A percentile compares a stretch with the other conserved stretches of the same genome.
These are phyloP conservation scores for Lobophora halterata DNA, from an alignment of 2,888 invertebrate species.

Conservation along the genomic window DNA sequence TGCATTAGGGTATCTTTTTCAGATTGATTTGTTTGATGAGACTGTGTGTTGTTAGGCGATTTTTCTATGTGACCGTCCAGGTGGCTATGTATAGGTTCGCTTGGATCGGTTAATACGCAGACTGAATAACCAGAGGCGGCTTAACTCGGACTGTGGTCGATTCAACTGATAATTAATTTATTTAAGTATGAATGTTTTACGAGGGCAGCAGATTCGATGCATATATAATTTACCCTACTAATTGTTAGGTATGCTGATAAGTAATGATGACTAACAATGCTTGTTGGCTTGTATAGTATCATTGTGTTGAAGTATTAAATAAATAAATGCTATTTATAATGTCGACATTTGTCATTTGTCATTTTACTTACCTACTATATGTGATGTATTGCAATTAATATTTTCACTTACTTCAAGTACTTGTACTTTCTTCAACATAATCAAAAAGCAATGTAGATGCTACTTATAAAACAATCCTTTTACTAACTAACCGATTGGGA, in stretches of 20 bases:
- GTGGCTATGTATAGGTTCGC: constrained; percentile 79
- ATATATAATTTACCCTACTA: constrained; percentile 20
- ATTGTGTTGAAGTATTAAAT: background rate
- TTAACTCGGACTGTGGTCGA: constrained; percentile 54
- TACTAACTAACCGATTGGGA: too few species aligned
- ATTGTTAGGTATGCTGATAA: too few species aligned
- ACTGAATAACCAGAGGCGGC: constrained; percentile 58
- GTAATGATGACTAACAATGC: constrained; percentile 8
- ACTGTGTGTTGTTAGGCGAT: constrained; percentile 49
- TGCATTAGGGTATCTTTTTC: constrained; percentile 50
- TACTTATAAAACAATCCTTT: too few species aligned
- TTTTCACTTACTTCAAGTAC: too few species aligned
- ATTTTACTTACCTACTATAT: background rate
- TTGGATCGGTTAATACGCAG: constrained; percentile 59
- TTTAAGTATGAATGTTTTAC: constrained; percentile 57
- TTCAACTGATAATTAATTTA: constrained; percentile 60
- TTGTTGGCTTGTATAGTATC: constrained; percentile 2
- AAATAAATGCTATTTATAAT: background rate
- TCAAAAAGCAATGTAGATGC: too few species aligned
- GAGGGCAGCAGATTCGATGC: constrained; percentile 37
- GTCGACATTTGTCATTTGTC: background rate
- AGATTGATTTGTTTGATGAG: constrained; percentile 31
- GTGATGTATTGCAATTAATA: too few species aligned
- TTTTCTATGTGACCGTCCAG: constrained; percentile 79
- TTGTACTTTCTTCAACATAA: too few species aligned